phyloP scores from a whole-genome alignment of 2,797 vertebrate genomes.

The Neomorphus geoffroyi region DNA sequence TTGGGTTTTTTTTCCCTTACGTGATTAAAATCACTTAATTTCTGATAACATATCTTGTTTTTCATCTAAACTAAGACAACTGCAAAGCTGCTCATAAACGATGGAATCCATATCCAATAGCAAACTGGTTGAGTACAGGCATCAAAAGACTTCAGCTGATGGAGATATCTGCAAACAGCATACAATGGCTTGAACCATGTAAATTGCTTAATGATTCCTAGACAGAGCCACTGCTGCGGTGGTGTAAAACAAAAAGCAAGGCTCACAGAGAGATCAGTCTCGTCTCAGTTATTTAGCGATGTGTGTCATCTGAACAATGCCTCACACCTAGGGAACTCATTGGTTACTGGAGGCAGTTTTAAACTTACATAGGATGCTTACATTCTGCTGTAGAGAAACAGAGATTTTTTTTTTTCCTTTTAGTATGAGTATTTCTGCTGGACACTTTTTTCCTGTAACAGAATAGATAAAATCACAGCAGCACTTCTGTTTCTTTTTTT shows the following conservation, averaged over 20 bases:
- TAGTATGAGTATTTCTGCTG: background rate
- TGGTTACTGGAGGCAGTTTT: background rate
- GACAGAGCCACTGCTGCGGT: fast-evolving
- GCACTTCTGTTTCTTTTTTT: background rate
- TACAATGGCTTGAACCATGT: background rate
- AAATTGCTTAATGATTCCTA: background rate
- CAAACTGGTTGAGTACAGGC: background rate
- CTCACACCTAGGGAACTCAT: background rate
- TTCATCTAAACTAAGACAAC: too few species aligned
- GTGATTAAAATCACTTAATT: too few species aligned
- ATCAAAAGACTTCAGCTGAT: background rate
- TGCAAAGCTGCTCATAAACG: background rate
- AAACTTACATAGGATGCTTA: background rate
- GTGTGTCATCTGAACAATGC: background rate
- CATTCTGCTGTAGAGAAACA: background rate
- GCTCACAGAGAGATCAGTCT: background rate
- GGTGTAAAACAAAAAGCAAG: background rate
- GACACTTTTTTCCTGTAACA: background rate
- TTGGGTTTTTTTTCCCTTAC: too few species aligned
- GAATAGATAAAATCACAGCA: background rate
- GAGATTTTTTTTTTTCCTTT: background rate
- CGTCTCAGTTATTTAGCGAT: background rate
- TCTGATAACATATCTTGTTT: too few species aligned
- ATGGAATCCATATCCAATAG: too few species aligned
- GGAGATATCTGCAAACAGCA: background rate